These are phyloP conservation scores for Drosophila kanapiae DNA, from an alignment of 1,140 invertebrate species.

Conservation along the genomic window DNA sequence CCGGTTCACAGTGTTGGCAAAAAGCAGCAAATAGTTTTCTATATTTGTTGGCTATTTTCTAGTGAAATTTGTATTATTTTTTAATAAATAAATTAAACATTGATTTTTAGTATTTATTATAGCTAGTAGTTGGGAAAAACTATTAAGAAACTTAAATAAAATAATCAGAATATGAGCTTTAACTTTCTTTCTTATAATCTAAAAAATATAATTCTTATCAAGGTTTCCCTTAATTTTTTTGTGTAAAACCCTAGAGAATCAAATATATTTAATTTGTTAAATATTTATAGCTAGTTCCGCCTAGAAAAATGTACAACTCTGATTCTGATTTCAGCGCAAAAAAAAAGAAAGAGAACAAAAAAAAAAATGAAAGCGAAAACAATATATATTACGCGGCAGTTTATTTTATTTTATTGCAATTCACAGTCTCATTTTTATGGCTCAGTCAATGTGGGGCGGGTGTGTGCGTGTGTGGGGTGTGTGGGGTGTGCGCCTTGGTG, in stretches of 20 bases:
- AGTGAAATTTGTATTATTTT: too few species aligned
- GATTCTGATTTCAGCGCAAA: slow-evolving; percentile 3
- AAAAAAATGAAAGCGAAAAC: slow-evolving; percentile 4
- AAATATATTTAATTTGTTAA: too few species aligned
- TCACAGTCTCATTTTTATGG: slow-evolving; percentile 70
- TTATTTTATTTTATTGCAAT: slow-evolving; percentile 82
- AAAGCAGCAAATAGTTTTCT: neutral
- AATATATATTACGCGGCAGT: slow-evolving; percentile 65
- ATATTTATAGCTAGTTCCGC: slow-evolving; percentile 16
- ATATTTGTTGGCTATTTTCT: neutral
- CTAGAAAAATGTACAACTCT: slow-evolving; percentile 12
- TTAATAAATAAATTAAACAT: too few species aligned
- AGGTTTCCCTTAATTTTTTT: too few species aligned
- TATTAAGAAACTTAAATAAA: too few species aligned
- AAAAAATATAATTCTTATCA: too few species aligned
- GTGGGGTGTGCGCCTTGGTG: slow-evolving; percentile 12
- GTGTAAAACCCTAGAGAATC: too few species aligned
- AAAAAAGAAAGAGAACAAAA: neutral
- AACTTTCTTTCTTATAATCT: too few species aligned
- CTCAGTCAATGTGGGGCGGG: slow-evolving; percentile 18
- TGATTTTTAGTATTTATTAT: neutral
- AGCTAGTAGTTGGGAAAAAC: too few species aligned
- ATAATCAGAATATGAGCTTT: too few species aligned
- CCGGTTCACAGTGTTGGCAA: slow-evolving; percentile 16
- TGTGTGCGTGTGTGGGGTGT: slow-evolving; percentile 7